Evolutionary conservation across 2,888 invertebrate genomes (phyloP).

Genomic region (Heliconius cydno): DNA sequence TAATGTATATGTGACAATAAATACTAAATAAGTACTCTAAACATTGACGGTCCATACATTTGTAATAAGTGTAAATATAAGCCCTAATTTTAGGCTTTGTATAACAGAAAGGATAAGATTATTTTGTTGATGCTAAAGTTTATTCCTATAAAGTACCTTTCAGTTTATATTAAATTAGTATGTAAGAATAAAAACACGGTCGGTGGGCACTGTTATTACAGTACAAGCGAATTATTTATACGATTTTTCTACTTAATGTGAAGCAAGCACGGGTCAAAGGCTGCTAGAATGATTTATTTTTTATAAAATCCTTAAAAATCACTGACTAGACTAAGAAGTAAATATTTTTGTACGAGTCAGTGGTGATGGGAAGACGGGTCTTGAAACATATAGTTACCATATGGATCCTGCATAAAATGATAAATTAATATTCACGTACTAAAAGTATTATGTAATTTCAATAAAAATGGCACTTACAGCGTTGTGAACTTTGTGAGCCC

Average conservation of each 20-base stretch:
- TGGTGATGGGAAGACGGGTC: conserved; percentile 72
- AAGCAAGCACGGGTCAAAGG: conserved; percentile 68
- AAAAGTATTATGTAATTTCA: conserved; percentile 16
- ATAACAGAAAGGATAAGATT: conserved; percentile 60
- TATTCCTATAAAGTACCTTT: conserved; percentile 82
- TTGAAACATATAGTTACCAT: conserved; percentile 80
- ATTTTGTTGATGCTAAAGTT: conserved; percentile 75
- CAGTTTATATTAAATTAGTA: conserved; percentile 63
- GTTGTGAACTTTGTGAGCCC: conserved; percentile 22
- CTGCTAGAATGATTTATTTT: conserved; percentile 63
- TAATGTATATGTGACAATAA: conserved; percentile 7
- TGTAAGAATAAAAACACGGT: conserved; percentile 71
- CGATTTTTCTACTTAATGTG: conserved; percentile 67
- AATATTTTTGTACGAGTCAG: conserved; percentile 53
- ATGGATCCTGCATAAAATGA: conserved; percentile 66
- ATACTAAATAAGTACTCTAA: conserved; percentile 46
- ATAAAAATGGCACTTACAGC: neutral
- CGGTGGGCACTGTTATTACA: conserved; percentile 57
- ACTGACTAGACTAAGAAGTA: conserved; percentile 7
- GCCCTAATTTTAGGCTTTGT: conserved; percentile 67
- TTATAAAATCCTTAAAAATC: conserved; percentile 47
- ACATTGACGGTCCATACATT: neutral
- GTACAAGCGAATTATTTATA: conserved; percentile 74
- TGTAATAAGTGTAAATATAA: conserved; percentile 51
- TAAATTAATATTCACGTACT: conserved; percentile 43